Conservation (phyloP, 2,797 vertebrate species). For the Hypotaenidia philippensis region DNA sequence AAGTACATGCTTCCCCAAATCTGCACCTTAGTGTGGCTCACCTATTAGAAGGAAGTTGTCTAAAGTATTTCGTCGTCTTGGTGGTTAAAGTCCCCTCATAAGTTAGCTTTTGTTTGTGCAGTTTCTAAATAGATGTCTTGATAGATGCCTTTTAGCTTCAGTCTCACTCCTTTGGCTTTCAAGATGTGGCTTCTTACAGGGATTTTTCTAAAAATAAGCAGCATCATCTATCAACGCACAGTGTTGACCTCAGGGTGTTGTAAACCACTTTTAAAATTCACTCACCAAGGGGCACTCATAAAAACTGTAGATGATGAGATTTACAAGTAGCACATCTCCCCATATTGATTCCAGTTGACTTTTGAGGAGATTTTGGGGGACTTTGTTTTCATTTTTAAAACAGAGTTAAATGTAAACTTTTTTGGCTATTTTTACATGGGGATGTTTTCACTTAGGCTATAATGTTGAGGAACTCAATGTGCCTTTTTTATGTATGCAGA, state of each 20-base stretch:
- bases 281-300: neutral
- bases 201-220: neutral
- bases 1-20: neutral
- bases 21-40: neutral
- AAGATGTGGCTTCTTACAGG: neutral
- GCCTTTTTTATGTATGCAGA: conserved; percentile 2
- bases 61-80: neutral
- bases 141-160: neutral
- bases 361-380: neutral
- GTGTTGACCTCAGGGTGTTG: neutral
- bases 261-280: neutral
- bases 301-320: neutral
- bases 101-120: neutral
- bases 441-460: conserved; percentile 65
- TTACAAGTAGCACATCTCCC: neutral
- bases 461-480: conserved; percentile 35
- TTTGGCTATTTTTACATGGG: neutral
- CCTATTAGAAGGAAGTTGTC: neutral
- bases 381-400: neutral
- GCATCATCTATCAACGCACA: neutral
- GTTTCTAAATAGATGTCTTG: neutral
- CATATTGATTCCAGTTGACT: neutral
- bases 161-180: neutral
- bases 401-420: conserved; percentile 8
- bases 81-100: neutral